phyloP scores from a whole-genome alignment of 2,113 vertebrate genomes.

The Callopanchax toddi region DNA sequence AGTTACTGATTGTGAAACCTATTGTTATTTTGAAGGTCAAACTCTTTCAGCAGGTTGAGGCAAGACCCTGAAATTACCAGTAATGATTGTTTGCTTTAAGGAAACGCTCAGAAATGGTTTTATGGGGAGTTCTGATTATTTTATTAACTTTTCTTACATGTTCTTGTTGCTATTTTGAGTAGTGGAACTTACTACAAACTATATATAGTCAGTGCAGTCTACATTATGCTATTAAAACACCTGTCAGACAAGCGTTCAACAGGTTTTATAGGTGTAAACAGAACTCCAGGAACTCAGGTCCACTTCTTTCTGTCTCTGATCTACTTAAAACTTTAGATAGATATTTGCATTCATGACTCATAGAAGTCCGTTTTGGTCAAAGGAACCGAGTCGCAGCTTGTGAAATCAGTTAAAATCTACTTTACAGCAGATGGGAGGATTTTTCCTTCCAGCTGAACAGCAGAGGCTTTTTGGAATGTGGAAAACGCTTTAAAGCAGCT shows the following conservation, averaged over 20 bases:
- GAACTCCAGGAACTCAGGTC: no score
- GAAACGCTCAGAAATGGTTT: neutral
- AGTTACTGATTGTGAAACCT: no score
- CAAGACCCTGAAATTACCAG: neutral
- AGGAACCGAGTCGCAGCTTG: neutral
- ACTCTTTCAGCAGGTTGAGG: neutral
- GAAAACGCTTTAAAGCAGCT: neutral
- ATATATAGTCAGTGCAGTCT: no score
- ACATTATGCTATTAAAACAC: constrained; percentile 15
- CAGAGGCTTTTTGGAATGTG: neutral
- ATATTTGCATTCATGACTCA: neutral
- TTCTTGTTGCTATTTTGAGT: no score
- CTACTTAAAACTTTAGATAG: neutral
- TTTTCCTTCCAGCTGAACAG: constrained; percentile 12
- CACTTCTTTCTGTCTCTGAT: constrained; percentile 2
- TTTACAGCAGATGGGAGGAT: neutral
- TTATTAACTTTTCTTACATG: neutral
- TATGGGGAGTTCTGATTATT: neutral
- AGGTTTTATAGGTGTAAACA: constrained; percentile 19
- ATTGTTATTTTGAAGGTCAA: neutral
- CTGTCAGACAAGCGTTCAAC: constrained; percentile 13
- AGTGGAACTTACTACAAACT: no score
- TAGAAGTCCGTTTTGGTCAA: neutral
- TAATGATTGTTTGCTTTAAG: no score
- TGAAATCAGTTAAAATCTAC: neutral